Evolutionary conservation across 2,113 vertebrate species (phyloP).

Genomic region (Typhlomys cinereus): DNA sequence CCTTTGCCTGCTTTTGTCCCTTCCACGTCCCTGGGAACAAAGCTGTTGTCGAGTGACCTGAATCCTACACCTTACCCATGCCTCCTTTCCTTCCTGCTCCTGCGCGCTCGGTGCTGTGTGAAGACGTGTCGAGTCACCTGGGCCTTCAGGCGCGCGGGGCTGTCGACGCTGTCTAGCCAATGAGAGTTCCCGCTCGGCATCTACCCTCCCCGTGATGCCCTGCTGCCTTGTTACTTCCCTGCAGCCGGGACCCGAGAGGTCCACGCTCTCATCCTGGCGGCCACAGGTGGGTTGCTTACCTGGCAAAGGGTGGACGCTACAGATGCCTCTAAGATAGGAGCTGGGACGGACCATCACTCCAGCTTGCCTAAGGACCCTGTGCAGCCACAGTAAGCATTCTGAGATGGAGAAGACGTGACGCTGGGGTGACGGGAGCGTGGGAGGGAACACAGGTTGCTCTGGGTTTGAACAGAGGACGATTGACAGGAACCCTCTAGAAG

Average conservation of each 20-base stretch:
- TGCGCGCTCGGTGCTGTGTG: no score
- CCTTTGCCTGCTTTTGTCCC: no score
- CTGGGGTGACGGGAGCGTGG: no score
- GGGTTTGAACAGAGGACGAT: neutral
- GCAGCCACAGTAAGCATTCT: neutral
- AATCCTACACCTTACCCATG: no score
- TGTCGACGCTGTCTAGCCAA: no score
- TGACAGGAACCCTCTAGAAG: neutral
- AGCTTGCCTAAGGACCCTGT: neutral
- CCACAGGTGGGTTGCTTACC: neutral
- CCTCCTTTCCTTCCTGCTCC: no score
- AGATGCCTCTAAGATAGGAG: neutral
- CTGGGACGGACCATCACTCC: no score
- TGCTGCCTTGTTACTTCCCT: fast-evolving
- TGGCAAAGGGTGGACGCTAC: neutral
- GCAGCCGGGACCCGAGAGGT: neutral
- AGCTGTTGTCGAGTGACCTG: no score
- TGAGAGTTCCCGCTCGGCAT: no score
- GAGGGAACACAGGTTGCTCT: neutral
- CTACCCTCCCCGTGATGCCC: neutral
- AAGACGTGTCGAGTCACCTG: no score
- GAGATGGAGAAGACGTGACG: neutral
- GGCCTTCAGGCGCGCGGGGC: no score
- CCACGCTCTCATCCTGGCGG: neutral
- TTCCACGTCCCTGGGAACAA: no score